These are phyloP conservation scores for Sinhomidia bicolor DNA, from an alignment of 2,888 invertebrate species.

Conservation along the genomic window DNA sequence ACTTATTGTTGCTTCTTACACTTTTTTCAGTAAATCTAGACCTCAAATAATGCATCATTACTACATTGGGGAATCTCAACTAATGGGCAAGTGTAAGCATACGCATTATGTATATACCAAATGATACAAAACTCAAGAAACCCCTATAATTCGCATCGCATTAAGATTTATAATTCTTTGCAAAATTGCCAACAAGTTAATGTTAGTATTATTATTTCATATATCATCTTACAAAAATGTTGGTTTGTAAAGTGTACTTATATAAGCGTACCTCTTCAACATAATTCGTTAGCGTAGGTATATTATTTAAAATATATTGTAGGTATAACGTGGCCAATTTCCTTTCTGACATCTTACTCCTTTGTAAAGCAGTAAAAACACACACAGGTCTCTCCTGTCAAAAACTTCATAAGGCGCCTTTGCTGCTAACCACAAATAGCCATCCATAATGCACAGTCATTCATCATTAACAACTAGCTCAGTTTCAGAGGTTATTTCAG, in stretches of 20 bases:
- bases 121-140: neutral
- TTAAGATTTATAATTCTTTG: neutral
- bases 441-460: neutral
- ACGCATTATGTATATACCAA: neutral
- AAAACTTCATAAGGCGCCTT: neutral
- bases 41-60: slow-evolving; percentile 3
- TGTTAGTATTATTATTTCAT: neutral
- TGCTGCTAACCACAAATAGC: neutral
- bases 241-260: no score
- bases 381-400: neutral
- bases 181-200: slow-evolving; percentile 13
- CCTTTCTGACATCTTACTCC: neutral
- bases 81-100: neutral
- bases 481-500: slow-evolving; percentile 1
- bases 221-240: slow-evolving; percentile 17
- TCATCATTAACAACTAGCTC: neutral
- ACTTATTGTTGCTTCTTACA: neutral
- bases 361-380: neutral
- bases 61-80: slow-evolving; percentile 34
- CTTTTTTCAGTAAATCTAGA: neutral
- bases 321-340: no score
- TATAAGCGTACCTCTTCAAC: neutral
- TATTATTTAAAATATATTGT: neutral
- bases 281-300: neutral
- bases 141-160: neutral